A percentile compares a stretch with the other conserved stretches of the same genome.
Conservation (phyloP, 2,797 vertebrate species). For the Liasis olivaceus region DNA sequence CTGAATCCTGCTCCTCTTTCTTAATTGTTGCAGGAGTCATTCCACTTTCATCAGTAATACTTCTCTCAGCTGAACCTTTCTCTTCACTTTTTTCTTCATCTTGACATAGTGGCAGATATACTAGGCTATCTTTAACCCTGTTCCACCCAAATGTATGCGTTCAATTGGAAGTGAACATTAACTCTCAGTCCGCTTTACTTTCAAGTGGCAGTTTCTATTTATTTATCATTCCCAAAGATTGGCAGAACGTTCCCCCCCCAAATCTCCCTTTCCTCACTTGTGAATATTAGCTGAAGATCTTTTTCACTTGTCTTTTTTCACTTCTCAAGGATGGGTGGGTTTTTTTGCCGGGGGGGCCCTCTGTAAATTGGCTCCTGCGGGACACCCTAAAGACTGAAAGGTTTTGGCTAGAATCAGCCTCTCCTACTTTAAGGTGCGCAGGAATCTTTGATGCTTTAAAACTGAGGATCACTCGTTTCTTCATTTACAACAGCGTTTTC, state of each 20-base stretch:
- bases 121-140: no score
- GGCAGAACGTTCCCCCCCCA: neutral
- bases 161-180: fast-evolving
- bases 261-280: neutral
- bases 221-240: neutral
- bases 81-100: no score
- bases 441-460: neutral
- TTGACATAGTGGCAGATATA: no score
- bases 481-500: neutral
- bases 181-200: neutral
- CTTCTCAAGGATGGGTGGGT: neutral
- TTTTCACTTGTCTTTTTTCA: neutral
- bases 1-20: no score
- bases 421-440: neutral
- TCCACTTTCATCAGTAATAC: no score
- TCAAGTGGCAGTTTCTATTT: neutral
- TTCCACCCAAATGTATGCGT: no score
- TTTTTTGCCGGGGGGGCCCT: neutral
- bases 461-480: neutral
- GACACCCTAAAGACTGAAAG: neutral
- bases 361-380: neutral
- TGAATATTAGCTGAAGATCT: neutral
- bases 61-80: no score
- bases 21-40: no score
- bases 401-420: neutral